Evolutionary conservation across 2,797 vertebrate genomes (phyloP).

Genomic region (Sciurus carolinensis): DNA sequence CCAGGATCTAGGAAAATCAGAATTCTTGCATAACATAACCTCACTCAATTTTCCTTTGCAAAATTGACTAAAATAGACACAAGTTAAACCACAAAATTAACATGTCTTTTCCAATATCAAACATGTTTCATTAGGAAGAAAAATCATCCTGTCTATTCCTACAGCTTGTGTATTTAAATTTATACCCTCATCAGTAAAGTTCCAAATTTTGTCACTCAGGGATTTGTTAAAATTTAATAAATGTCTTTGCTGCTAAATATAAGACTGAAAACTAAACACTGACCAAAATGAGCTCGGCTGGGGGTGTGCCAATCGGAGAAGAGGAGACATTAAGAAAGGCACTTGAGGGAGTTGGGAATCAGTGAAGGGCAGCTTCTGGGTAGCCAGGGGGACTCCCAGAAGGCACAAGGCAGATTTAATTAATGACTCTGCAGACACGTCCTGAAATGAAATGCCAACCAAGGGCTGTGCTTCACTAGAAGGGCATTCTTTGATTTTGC

Average conservation of each 20-base stretch:
- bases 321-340: background rate
- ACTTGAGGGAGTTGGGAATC: background rate
- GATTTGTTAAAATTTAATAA: slow-evolving; percentile 66
- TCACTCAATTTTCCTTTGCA: background rate
- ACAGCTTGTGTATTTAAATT: slow-evolving; percentile 31
- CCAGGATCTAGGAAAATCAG: background rate
- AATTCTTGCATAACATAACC: background rate
- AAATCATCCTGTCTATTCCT: background rate
- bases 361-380: background rate
- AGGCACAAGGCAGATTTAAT: background rate
- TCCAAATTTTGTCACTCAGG: slow-evolving; percentile 33
- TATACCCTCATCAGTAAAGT: slow-evolving; percentile 46
- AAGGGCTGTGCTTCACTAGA: background rate
- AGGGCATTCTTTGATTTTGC: background rate
- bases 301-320: background rate
- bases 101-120: slow-evolving; percentile 32
- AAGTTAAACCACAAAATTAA: background rate
- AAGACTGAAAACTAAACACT: slow-evolving; percentile 33
- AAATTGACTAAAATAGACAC: background rate
- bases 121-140: slow-evolving; percentile 36
- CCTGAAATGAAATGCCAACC: background rate
- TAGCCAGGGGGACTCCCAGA: background rate
- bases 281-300: background rate
- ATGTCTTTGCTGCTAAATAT: slow-evolving; percentile 10
- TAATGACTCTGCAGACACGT: background rate